Conservation (phyloP, 2,888 invertebrate species). For the Lysandra bellargus region DNA sequence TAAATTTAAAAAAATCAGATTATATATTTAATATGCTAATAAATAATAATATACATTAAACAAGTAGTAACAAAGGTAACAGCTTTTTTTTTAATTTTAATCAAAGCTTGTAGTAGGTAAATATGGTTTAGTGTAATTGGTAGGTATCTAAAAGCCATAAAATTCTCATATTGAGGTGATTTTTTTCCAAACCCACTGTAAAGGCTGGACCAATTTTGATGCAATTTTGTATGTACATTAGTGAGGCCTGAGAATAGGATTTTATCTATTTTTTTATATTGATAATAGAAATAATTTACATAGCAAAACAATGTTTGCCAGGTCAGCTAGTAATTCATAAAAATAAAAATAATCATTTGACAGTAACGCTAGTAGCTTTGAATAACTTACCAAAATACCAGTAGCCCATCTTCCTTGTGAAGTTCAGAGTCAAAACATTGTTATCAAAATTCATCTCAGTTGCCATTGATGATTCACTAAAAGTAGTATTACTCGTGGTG, state of each 20-base stretch:
- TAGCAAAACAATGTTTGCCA: too few species aligned
- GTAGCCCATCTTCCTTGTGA: conserved; percentile 56
- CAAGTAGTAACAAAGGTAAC: not conserved
- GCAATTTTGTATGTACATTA: too few species aligned
- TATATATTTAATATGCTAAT: too few species aligned
- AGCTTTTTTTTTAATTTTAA: not conserved
- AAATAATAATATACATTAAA: too few species aligned
- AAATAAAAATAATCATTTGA: not conserved
- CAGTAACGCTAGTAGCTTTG: not conserved
- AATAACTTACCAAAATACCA: conserved; percentile 67
- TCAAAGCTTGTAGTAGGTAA: not conserved
- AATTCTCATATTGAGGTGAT: too few species aligned
- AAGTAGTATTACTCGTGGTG: conserved; percentile 33
- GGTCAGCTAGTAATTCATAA: not conserved
- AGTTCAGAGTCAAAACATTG: conserved; percentile 54
- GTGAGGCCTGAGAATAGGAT: too few species aligned
- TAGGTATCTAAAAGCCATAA: too few species aligned
- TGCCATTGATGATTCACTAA: conserved; percentile 46
- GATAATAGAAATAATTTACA: too few species aligned
- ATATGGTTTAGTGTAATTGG: not conserved
- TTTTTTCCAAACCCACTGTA: too few species aligned
- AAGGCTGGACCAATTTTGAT: too few species aligned
- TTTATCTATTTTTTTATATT: too few species aligned
- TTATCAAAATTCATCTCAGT: conserved; percentile 52
- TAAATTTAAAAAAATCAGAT: not conserved